phyloP scores from a whole-genome alignment of 2,888 invertebrate species.

The Tricholauxania praeusta region DNA sequence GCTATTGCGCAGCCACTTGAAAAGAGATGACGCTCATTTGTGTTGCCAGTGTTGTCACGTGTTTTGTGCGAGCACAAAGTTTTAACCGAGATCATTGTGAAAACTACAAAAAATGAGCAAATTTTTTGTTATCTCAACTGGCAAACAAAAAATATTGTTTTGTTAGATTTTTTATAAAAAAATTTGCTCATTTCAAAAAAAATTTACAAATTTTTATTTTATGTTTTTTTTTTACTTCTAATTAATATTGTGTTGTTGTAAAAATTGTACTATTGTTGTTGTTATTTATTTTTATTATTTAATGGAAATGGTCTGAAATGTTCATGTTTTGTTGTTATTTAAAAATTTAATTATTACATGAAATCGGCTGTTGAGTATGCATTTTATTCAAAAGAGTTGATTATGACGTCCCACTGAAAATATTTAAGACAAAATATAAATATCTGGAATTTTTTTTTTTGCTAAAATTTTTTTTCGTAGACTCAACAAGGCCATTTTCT shows the following conservation, averaged over 20 bases:
- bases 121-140: conserved; percentile 7
- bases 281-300: conserved; percentile 15
- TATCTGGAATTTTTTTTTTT: too few relatives aligned
- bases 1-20: too few relatives aligned
- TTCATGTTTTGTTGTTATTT: not conserved
- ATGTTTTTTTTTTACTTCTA: not conserved
- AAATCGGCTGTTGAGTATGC: too few relatives aligned
- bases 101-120: conserved; percentile 62
- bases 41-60: not conserved
- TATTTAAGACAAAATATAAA: too few relatives aligned
- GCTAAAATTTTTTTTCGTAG: too few relatives aligned
- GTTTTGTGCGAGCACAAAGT: conserved; percentile 53
- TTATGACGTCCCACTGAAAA: too few relatives aligned
- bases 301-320: conserved; percentile 16
- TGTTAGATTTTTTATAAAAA: conserved; percentile 25
- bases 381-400: too few relatives aligned
- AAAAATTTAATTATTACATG: not conserved
- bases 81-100: conserved; percentile 66
- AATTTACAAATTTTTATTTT: conserved; percentile 57
- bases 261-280: conserved; percentile 39
- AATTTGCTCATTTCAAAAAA: conserved; percentile 52
- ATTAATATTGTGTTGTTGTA: conserved; percentile 23
- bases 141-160: not conserved
- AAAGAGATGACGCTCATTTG: too few relatives aligned
- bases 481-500: too few relatives aligned